These are phyloP conservation scores for Xyliphius kryptos DNA, from an alignment of 2,113 vertebrate genomes.

Conservation along the genomic window DNA sequence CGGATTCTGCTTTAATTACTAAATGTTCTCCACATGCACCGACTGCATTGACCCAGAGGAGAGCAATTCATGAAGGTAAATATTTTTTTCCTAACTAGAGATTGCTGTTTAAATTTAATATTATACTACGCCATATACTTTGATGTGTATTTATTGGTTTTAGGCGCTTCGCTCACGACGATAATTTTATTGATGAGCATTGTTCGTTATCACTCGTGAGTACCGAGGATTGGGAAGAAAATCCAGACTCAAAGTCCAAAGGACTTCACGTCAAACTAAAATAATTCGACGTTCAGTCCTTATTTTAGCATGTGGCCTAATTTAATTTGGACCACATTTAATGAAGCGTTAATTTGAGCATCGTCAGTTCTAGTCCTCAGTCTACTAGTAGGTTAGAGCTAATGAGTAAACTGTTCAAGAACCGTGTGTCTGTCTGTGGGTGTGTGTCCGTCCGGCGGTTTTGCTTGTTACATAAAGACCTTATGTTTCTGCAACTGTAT, in stretches of 20 bases:
- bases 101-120: not conserved
- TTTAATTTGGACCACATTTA: no score
- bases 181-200: no score
- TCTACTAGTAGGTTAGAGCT: slow-evolving; percentile 8
- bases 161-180: not conserved
- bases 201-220: no score
- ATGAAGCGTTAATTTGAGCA: no score
- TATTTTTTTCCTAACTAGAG: not conserved
- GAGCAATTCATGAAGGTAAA: slow-evolving; percentile 30
- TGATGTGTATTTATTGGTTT: not conserved
- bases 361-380: not conserved
- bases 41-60: slow-evolving; percentile 1
- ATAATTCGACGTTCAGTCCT: no score
- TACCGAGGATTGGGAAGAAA: no score
- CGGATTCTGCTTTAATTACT: not conserved
- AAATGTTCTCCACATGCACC: not conserved
- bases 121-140: no score
- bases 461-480: no score
- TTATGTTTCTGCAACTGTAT: no score
- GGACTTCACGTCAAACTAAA: no score
- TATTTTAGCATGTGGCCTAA: no score
- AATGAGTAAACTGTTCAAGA: slow-evolving; percentile 1
- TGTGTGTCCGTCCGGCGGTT: not conserved
- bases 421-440: slow-evolving; percentile 1
- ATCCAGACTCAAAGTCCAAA: no score